Conservation (phyloP, 2,888 invertebrate genomes). For the Pandemis corylana region DNA sequence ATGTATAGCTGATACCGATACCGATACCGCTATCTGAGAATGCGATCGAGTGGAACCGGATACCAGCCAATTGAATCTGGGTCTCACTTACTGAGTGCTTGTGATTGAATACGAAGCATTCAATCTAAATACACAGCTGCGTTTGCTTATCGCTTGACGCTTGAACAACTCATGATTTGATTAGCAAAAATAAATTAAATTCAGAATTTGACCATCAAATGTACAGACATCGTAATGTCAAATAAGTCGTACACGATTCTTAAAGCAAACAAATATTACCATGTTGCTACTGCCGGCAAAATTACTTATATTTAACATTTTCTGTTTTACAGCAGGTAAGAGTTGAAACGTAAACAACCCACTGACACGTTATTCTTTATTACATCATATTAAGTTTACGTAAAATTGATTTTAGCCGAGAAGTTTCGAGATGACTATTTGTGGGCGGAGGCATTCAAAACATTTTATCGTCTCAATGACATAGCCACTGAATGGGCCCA, state of each 20-base stretch:
- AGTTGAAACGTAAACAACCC: not conserved
- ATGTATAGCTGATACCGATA: conserved; percentile 70
- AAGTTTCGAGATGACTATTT: conserved; percentile 64
- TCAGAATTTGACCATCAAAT: not conserved
- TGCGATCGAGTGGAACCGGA: conserved; percentile 68
- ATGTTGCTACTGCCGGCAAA: not conserved
- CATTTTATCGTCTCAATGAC: conserved; percentile 63
- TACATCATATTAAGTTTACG: not conserved
- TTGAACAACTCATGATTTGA: conserved; percentile 4
- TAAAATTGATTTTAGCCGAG: conserved; percentile 50
- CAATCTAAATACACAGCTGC: conserved; percentile 39
- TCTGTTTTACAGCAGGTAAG: not conserved
- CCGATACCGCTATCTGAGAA: conserved; percentile 58
- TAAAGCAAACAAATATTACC: not conserved
- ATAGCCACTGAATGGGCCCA: conserved; percentile 60
- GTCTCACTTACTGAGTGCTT: conserved; percentile 55
- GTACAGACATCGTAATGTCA: not conserved
- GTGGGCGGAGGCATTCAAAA: conserved; percentile 61
- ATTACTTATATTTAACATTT: not conserved
- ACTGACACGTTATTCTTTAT: not conserved
- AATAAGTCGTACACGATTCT: not conserved
- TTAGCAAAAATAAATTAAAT: conserved; percentile 7
- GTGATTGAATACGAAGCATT: conserved; percentile 50
- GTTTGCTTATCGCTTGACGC: conserved; percentile 32
- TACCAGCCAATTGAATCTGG: conserved; percentile 69